A percentile compares a stretch with the other conserved stretches of the same genome.
phyloP scores from a whole-genome alignment of 2,888 invertebrate genomes.

The Drosophila cognata region DNA sequence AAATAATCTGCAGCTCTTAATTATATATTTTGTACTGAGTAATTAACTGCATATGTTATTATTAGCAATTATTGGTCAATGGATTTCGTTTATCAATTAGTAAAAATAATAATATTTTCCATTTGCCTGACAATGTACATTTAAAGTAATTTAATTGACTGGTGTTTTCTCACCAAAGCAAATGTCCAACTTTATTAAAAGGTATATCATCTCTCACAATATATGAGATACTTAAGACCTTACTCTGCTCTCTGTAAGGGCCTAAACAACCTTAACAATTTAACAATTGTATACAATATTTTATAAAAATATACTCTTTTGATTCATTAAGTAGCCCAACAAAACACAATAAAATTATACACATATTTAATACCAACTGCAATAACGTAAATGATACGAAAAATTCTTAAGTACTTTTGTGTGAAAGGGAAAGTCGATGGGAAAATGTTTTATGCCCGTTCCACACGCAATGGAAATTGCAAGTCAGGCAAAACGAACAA shows the following conservation, averaged over 20 bases:
- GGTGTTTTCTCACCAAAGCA: neutral
- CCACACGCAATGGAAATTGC: constrained; percentile 50
- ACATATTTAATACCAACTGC: constrained; percentile 32
- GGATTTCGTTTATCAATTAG: constrained; percentile 31
- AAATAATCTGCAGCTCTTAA: constrained; percentile 23
- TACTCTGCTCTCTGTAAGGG: neutral
- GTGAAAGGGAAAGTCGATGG: constrained; percentile 24
- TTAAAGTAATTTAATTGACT: constrained; percentile 9
- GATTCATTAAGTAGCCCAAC: neutral
- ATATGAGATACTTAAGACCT: neutral
- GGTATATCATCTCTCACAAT: neutral
- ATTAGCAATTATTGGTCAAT: constrained; percentile 50
- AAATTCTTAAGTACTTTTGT: constrained; percentile 16
- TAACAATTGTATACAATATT: neutral
- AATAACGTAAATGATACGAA: constrained; percentile 14
- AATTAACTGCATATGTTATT: constrained; percentile 64
- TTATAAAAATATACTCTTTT: constrained; percentile 4
- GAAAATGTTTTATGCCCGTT: constrained; percentile 51
- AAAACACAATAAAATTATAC: constrained; percentile 15
- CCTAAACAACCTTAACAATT: neutral
- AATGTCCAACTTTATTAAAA: neutral
- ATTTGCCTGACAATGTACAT: constrained; percentile 3
- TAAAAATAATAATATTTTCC: constrained; percentile 8
- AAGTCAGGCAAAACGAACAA: constrained; percentile 33
- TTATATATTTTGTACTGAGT: constrained; percentile 21